Evolutionary conservation across 1,140 invertebrate species (phyloP).

Genomic region (Plodia interpunctella): DNA sequence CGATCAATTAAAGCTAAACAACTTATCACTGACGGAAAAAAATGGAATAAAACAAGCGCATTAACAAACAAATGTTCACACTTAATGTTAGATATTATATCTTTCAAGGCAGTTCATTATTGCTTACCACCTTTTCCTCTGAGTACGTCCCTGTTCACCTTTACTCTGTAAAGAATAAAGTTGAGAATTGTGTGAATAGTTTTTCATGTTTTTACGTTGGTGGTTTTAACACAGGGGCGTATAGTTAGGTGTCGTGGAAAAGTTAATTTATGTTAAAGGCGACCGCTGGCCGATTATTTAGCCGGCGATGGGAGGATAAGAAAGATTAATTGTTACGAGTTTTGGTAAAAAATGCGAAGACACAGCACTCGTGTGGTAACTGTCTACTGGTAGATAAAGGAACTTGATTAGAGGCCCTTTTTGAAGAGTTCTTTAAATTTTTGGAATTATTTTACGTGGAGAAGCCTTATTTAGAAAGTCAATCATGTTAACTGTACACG

Average conservation of each 20-base stretch:
- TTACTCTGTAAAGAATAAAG: constrained; percentile 20
- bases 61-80: constrained; percentile 75
- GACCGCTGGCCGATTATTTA: constrained; percentile 62
- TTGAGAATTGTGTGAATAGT: constrained; percentile 16
- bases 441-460: too few relatives aligned
- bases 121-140: constrained; percentile 27
- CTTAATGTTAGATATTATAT: constrained; percentile 72
- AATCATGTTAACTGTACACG: too few relatives aligned
- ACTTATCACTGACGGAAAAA: constrained; percentile 53
- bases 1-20: constrained; percentile 48
- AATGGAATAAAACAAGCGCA: constrained; percentile 54
- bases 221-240: constrained; percentile 47
- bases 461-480: too few relatives aligned
- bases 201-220: constrained; percentile 17
- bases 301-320: constrained; percentile 62
- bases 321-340: constrained; percentile 62
- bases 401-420: constrained; percentile 7
- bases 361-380: constrained; percentile 50
- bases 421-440: not conserved
- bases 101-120: constrained; percentile 65
- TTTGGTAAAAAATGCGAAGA: constrained; percentile 54
- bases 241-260: constrained; percentile 69
- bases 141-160: constrained; percentile 1
- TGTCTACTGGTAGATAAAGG: constrained; percentile 34
- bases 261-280: constrained; percentile 74